Evolutionary conservation across 1,140 invertebrate species (phyloP).

Genomic region (Aethina tumida): DNA sequence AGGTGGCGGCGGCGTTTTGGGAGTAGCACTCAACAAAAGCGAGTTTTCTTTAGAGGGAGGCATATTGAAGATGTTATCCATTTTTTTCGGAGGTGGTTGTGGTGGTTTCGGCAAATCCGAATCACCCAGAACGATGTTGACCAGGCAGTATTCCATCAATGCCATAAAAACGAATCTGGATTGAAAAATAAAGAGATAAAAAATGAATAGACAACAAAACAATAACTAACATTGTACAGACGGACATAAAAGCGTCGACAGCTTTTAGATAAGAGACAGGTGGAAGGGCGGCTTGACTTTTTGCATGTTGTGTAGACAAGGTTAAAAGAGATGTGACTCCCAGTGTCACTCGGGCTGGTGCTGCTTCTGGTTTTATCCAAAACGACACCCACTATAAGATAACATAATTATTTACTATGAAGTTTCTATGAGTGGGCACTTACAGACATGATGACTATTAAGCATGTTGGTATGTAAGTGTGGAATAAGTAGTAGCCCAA

Average conservation of each 20-base stretch:
- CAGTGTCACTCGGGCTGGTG: slow-evolving; percentile 77
- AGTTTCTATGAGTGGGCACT: slow-evolving; percentile 33
- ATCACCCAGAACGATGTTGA: slow-evolving; percentile 79
- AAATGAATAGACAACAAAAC: too few relatives aligned
- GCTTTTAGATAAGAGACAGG: slow-evolving; percentile 86
- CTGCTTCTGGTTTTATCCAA: slow-evolving; percentile 86
- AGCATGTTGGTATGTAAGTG: slow-evolving; percentile 77
- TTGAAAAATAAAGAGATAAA: slow-evolving; percentile 16
- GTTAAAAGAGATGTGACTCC: slow-evolving; percentile 85
- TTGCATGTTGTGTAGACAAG: slow-evolving; percentile 83
- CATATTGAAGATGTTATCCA: slow-evolving; percentile 46
- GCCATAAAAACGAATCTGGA: slow-evolving; percentile 84
- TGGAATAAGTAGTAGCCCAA: slow-evolving; percentile 83
- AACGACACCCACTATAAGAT: slow-evolving; percentile 77
- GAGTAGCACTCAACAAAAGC: slow-evolving; percentile 13
- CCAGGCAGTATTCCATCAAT: slow-evolving; percentile 86
- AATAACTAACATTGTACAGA: slow-evolving; percentile 72
- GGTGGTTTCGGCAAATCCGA: slow-evolving; percentile 47
- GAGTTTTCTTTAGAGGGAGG: slow-evolving; percentile 34
- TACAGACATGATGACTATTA: slow-evolving; percentile 83
- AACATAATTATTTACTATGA: slow-evolving; percentile 2
- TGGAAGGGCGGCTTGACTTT: slow-evolving; percentile 78
- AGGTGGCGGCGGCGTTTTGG: slow-evolving; percentile 11
- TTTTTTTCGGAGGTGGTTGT: slow-evolving; percentile 35
- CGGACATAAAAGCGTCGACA: slow-evolving; percentile 85